phyloP scores from a whole-genome alignment of 2,797 vertebrate species.

The Liparis tanakae region DNA sequence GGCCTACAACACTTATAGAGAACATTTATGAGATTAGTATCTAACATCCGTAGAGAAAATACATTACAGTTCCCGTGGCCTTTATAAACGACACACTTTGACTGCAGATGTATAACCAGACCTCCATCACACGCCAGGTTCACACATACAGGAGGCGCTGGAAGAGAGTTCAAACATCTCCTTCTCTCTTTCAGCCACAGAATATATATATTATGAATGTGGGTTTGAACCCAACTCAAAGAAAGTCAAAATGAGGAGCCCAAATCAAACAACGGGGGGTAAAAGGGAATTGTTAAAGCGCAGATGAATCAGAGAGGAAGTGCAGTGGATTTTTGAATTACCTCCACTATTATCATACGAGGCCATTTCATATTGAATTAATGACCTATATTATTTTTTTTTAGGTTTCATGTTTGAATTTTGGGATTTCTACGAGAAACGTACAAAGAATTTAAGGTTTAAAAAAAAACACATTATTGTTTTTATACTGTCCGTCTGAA shows the following conservation, averaged over 20 bases:
- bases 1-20: no score
- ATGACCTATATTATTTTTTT: neutral
- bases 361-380: neutral
- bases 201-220: neutral
- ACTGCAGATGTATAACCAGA: no score
- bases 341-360: conserved; percentile 4
- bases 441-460: neutral
- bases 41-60: no score
- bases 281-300: conserved; percentile 36
- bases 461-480: neutral
- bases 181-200: conserved; percentile 9
- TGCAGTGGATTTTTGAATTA: conserved; percentile 10
- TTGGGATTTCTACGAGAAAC: neutral
- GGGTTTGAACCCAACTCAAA: conserved; percentile 33
- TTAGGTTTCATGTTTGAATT: neutral
- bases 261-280: conserved; percentile 33
- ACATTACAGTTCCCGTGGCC: no score
- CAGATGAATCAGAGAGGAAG: conserved; percentile 5
- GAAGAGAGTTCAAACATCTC: neutral
- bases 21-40: no score
- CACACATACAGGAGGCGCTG: neutral
- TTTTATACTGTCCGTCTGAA: neutral
- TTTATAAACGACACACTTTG: no score
- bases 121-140: neutral
- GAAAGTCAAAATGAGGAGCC: conserved; percentile 11